Evolutionary conservation across 2,113 vertebrate genomes (phyloP), one percentile per base, ranked within the genome.

Genomic region (Xenotilapia leptura): DNA sequence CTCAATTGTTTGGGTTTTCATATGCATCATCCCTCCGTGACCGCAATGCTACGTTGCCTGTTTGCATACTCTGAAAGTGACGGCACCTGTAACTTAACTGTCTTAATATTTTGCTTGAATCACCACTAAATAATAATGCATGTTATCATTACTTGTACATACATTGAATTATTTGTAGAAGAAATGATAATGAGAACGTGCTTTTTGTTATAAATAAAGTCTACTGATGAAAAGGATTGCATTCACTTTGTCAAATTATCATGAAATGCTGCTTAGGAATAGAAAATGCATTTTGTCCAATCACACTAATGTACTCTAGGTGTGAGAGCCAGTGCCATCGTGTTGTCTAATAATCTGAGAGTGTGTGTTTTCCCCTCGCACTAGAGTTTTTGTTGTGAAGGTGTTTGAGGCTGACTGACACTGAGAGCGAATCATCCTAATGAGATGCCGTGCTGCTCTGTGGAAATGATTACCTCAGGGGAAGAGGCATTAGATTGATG

Each of bases 401-500:
- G 88, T 94, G 92, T 91, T 83, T 90, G 77, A 85, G 79, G 40
- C 68, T 88, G 92, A 91, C 88, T 84, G 90, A 91, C 92, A 88
- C 79, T 13, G n/a, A 79, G 83, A 92, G 89, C 65, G 73, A 94
- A 92, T 92, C 88, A 90, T 86, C 88, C 88, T 92, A 96, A 95
- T 95, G 91, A 94, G 92, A 93, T 91, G 90, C 86, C 81, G 81
- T 90, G 92, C 90, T 89, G 53, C 89, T 93, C 91, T 68, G 79
- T 90, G 83, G 91, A 94, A 94, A 93, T 91, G 86, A 94, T 94
- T 93, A 95, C 89, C 87, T 90, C 86, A 70, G 91, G 89, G 90
- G 90, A 80, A 91, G 80, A 93, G 84, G 84, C 90, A 94, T 92
- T 94, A 95, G 89, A 96, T 92, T 89, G 94, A 96, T 95, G 91